These are phyloP conservation scores for Hexactinellida sp. DNA, from an alignment of 37 sponge, comb jelly and placozoan genomes.

Conservation along the genomic window DNA sequence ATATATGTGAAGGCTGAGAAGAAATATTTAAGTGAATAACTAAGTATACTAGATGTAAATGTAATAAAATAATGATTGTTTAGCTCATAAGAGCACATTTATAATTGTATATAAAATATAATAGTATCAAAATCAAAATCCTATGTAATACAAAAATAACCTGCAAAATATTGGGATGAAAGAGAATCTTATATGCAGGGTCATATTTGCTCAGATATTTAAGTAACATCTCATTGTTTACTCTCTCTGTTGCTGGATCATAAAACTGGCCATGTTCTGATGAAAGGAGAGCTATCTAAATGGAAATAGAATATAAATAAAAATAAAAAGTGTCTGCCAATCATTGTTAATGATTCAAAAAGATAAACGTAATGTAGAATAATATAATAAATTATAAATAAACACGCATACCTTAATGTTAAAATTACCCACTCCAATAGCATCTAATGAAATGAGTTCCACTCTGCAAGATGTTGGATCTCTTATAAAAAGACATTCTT, in stretches of 20 bases:
- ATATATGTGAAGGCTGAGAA: not conserved
- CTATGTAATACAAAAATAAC: too few relatives aligned
- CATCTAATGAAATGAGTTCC: not conserved
- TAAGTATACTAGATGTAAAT: too few relatives aligned
- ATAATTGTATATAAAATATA: too few relatives aligned
- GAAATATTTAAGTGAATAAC: too few relatives aligned
- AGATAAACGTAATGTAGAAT: not conserved
- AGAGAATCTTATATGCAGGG: not conserved
- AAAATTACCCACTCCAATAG: not conserved
- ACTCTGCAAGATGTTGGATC: not conserved
- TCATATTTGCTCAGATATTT: slow-evolving; percentile 10
- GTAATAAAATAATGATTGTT: too few relatives aligned
- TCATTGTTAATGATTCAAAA: too few relatives aligned
- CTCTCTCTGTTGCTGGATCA: not conserved
- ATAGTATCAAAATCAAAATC: too few relatives aligned
- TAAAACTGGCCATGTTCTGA: not conserved
- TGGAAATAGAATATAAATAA: not conserved
- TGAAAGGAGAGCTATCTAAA: not conserved
- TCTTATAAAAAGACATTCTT: not conserved
- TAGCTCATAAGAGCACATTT: too few relatives aligned
- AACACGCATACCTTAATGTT: not conserved
- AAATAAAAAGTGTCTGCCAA: not conserved
- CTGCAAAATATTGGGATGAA: not conserved
- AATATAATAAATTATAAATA: not conserved
- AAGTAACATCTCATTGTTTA: not conserved